Conservation (phyloP, 2,797 vertebrate genomes). For the Siniperca scherzeri region DNA sequence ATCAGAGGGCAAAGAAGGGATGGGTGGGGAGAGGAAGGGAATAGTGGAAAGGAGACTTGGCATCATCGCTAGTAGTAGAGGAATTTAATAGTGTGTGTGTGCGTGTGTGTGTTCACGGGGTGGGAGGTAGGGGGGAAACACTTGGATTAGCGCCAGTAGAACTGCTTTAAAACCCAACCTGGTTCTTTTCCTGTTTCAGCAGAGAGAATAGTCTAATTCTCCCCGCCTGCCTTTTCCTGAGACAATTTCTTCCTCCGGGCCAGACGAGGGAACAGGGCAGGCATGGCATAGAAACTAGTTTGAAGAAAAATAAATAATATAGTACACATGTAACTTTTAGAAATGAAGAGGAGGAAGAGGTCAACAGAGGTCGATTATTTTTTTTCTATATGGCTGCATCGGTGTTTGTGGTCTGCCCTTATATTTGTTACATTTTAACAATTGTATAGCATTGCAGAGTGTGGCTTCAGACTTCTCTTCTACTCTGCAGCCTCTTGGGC, state of each 20-base stretch:
- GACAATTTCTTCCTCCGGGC: conserved; percentile 56
- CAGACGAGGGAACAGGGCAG: conserved; percentile 39
- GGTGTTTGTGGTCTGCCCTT: conserved; percentile 25
- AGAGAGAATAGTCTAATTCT: conserved; percentile 57
- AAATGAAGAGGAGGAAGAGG: conserved; percentile 62
- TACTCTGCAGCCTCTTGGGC: conserved; percentile 3
- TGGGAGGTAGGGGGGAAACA: conserved; percentile 54
- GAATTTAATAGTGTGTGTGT: conserved; percentile 50
- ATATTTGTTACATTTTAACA: conserved; percentile 17
- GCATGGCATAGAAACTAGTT: conserved; percentile 47
- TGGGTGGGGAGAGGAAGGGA: conserved; percentile 59
- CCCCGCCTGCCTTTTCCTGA: conserved; percentile 56
- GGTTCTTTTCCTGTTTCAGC: conserved; percentile 67
- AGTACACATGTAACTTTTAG: conserved; percentile 48
- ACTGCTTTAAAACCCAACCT: conserved; percentile 66
- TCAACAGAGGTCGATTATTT: conserved; percentile 54
- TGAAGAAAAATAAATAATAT: conserved; percentile 40
- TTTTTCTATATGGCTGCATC: conserved; percentile 8
- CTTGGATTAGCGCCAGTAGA: conserved; percentile 61
- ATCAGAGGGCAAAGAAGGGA: conserved; percentile 54
- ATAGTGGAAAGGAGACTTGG: conserved; percentile 55
- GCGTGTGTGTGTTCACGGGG: conserved; percentile 39
- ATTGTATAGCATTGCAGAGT: neutral
- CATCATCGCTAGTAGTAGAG: conserved; percentile 47
- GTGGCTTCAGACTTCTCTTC: conserved; percentile 5